Base-by-base conservation (phyloP, 2,797 vertebrate genomes). In the Mastacembelus armatus region DNA sequence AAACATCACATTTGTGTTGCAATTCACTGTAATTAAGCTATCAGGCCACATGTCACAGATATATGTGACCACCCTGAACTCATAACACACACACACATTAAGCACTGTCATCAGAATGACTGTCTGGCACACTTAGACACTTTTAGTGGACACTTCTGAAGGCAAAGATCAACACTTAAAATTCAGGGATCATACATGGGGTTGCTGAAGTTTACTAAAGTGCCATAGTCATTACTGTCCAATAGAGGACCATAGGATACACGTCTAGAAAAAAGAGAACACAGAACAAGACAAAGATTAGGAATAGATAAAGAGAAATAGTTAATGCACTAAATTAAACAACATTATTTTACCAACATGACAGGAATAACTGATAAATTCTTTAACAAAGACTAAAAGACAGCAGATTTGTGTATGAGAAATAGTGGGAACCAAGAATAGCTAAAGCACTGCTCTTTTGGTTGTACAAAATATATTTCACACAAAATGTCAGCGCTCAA, bases 121-220 rank as follows among this genome's bases (percentile, higher is more conserved):
- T n/a, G n/a, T n/a, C n/a, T n/a, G n/a, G n/a, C n/a, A n/a, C n/a
- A n/a, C n/a, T n/a, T n/a, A n/a, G n/a, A n/a, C n/a, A n/a, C n/a
- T n/a, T n/a, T 45, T 14, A 15, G 26, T 16, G 27, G 4, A 50
- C 27, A 16, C 30, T 19, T 47, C 16, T 4, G 6, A 7, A 22
- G 38, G 62, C 2, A 0, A 21, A 62, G 50, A 22, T 66, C 22
- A 45, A 30, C 32, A 1, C 36, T 45, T 16, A 2, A 21, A 16
- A 30, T 19, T 86, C 92, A 95, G 66, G 94, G 93, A 0, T 97
- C 95, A 0, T 95, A 97, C 52, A 97, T 92, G 9, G 96, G 96
- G 80, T 98, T 98, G 91, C 87, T 94, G 93, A 96, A 96, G 89
- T 96, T 96, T 40, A 90, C 95, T 78, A 94, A 84, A 38, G 89